Base-by-base conservation (phyloP, 2,888 invertebrate genomes). In the Acanthococcus lagerstroemiae region DNA sequence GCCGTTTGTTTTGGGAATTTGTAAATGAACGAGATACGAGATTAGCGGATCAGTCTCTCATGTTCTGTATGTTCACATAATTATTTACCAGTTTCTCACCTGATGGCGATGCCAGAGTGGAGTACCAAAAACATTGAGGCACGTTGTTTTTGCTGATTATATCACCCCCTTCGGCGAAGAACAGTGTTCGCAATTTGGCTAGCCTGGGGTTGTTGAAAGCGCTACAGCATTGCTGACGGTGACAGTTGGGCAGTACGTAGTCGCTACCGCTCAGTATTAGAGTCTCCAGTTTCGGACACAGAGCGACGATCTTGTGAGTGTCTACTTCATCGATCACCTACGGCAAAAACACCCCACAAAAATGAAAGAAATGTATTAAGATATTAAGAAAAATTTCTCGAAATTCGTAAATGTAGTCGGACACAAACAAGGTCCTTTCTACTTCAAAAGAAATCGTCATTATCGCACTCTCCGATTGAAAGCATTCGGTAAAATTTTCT, bases 241-340 rank as follows among this genome's bases (percentile, higher is more conserved):
- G 60, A 48, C 46, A 58, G 12, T 70, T 63, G 15, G 72, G 72
- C n/a, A 67, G 68, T 37, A 70, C 66, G 69, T 71, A 72, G 21
- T 73, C 73, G 63, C 73, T 73, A 5, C 74, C 73, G 61, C 73
- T 73, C 24, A 74, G 69, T 15, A 73, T 71, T 57, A 74, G 69
- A 15, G 67, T 67, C 66, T 73, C 72, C 25, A 74, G 69, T n/a
- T 68, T 60, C 12, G 70, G 70, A 67, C 74, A 73, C 52, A 56
- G 60, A 27, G 69, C 52, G 30, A 70, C 37, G 21, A 74, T 71
- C 60, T 71, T 70, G 70, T 74, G 74, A 15, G 71, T 70, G 66
- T 74, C 74, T 46, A 74, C 72, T 57, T 73, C 72, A 65, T 74
- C 74, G 25, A 74, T 71, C 55, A 74, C 74, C 73, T 74, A 68